Base-by-base conservation (phyloP, 2,113 vertebrate genomes). In the Brachyhypopomus occidentalis region DNA sequence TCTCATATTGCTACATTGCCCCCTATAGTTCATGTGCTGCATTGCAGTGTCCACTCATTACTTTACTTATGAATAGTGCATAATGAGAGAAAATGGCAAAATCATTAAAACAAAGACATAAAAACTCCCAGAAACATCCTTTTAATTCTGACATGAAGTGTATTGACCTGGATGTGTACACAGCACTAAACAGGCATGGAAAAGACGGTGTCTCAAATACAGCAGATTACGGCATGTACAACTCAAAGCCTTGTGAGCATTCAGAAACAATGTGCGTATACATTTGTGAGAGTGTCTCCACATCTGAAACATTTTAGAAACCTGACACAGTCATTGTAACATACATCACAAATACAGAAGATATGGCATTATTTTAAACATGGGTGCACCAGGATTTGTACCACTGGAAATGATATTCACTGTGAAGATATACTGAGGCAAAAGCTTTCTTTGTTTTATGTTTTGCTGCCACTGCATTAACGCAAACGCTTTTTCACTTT, bases 1-100 rank as follows among this genome's bases (percentile, higher is more conserved):
- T 77, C 30, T 64, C 63, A 71, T 69, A 16, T 73, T 63, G 48
- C 79, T 78, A 72, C 48, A 86, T 78, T 83, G 74, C 87, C 90
- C 81, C 84, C 90, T 79, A 82, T 83, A 88, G 92, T 88, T 45
- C 1, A 19, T 7, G 2, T 9, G 25, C 17, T 66, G 76, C n/a
- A 27, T 25, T 5, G 7, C 22, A 69, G 30, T 25, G 3, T 30
- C 30, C 30, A 30, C 30, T 30, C 3, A 30, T 3, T 30, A 30
- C 30, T 30, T 3, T 30, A 30, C 30, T 30, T 30, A 30, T 30
- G 45, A 52, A 14, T 52, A 52, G 12, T 52, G 9, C 45, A 52
- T 52, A 52, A 14, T 12, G 45, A 14, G 45, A 52, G 9, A 3
- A 52, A 52, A 52, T 2, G 0, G 45, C 41, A 8, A 52, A 52